These are phyloP conservation scores for Odocoileus virginianus DNA, from an alignment of 2,113 vertebrate genomes.

Conservation along the genomic window DNA sequence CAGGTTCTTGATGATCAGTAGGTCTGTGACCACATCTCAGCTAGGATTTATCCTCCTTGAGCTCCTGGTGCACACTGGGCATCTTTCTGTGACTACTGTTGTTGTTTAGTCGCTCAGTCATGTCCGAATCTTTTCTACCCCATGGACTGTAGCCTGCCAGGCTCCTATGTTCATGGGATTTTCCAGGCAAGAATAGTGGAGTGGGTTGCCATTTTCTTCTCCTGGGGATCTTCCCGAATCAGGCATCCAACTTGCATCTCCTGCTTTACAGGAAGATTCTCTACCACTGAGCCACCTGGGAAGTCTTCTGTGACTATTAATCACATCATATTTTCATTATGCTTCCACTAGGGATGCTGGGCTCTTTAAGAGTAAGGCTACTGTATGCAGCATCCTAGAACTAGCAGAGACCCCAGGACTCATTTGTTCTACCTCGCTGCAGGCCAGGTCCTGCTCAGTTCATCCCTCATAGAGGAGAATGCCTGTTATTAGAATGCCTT, in stretches of 20 bases:
- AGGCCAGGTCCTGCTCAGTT: neutral
- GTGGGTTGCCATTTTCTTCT: neutral
- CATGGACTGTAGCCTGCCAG: neutral
- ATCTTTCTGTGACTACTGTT: neutral
- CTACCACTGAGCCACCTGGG: neutral
- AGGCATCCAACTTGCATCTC: neutral
- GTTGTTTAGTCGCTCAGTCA: neutral
- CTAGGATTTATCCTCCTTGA: neutral
- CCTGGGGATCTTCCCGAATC: neutral
- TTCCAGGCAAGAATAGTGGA: neutral
- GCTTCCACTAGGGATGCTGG: neutral
- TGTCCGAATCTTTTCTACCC: neutral
- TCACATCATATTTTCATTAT: neutral
- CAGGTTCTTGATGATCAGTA: neutral
- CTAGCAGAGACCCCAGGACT: neutral
- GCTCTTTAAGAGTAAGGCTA: neutral
- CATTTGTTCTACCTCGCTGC: neutral
- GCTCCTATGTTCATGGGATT: neutral
- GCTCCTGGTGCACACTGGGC: neutral
- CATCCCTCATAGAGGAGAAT: neutral
- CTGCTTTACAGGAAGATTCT: neutral
- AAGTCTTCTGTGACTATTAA: neutral
- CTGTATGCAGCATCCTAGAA: neutral
- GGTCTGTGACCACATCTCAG: neutral
- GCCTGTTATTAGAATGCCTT: neutral